These are phyloP conservation scores for Anthonomus grandis DNA, from an alignment of 1,140 invertebrate genomes.

Conservation along the genomic window DNA sequence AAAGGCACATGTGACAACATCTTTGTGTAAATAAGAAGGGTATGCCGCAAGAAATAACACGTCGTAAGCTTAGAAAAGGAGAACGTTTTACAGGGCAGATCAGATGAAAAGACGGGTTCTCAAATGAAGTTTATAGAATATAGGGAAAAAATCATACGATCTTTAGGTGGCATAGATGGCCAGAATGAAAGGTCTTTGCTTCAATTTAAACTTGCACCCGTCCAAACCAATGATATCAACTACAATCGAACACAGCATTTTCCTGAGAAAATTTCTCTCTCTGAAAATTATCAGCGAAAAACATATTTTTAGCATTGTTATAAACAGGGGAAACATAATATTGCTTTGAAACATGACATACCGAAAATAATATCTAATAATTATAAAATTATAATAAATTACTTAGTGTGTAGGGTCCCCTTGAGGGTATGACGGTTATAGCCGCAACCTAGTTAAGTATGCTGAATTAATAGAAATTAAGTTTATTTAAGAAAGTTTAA, in stretches of 20 bases:
- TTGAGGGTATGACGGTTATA: slow-evolving; percentile 2
- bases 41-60: too few species aligned
- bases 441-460: background rate
- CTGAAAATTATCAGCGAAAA: background rate
- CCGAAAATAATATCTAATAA: too few species aligned
- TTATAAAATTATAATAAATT: too few species aligned
- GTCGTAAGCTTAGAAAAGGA: too few species aligned
- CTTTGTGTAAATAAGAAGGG: too few species aligned
- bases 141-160: background rate
- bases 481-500: slow-evolving; percentile 7
- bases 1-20: too few species aligned
- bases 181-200: background rate
- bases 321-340: background rate
- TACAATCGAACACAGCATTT: background rate
- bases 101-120: background rate
- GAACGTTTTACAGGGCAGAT: too few species aligned
- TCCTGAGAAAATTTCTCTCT: background rate
- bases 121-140: background rate
- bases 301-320: slow-evolving; percentile 2
- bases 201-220: background rate
- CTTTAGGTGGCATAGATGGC: background rate
- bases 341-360: background rate
- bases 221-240: background rate
- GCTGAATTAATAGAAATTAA: background rate
- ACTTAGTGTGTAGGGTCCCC: slow-evolving; percentile 8